Percentiles rank a stretch among this genome's conserved stretches.
These are phyloP conservation scores for Callimorpha dominula DNA, from an alignment of 2,888 invertebrate species.

Conservation along the genomic window DNA sequence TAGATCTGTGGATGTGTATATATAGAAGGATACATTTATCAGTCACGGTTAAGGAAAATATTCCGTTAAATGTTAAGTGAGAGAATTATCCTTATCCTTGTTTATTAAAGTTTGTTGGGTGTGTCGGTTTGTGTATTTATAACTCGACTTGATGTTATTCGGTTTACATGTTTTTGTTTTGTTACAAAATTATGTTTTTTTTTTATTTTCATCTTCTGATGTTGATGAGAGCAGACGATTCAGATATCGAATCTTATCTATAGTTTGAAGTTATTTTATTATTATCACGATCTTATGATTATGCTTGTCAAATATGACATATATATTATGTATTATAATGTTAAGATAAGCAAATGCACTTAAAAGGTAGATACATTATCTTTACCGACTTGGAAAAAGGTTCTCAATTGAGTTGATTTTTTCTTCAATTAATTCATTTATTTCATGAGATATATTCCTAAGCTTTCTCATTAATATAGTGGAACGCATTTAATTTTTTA, in stretches of 20 bases:
- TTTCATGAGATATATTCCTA: no score
- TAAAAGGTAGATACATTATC: neutral
- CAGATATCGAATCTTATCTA: neutral
- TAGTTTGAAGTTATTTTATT: neutral
- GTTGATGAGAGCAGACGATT: neutral
- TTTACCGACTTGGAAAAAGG: neutral
- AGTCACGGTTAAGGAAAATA: neutral
- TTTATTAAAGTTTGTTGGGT: neutral
- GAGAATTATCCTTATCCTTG: neutral
- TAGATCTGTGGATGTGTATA: neutral
- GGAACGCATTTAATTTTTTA: no score
- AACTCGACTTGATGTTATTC: neutral
- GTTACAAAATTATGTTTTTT: neutral
- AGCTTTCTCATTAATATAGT: no score
- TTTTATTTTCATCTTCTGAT: neutral
- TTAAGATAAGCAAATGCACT: neutral
- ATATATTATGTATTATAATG: neutral
- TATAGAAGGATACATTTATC: neutral
- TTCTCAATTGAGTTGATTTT: neutral
- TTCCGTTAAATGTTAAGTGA: neutral
- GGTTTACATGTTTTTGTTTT: neutral
- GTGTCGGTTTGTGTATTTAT: neutral
- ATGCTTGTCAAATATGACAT: neutral
- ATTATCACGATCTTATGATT: neutral
- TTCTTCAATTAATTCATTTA: no score